These are phyloP conservation scores for Philereme transversata DNA, from an alignment of 2,888 invertebrate species.

Conservation along the genomic window DNA sequence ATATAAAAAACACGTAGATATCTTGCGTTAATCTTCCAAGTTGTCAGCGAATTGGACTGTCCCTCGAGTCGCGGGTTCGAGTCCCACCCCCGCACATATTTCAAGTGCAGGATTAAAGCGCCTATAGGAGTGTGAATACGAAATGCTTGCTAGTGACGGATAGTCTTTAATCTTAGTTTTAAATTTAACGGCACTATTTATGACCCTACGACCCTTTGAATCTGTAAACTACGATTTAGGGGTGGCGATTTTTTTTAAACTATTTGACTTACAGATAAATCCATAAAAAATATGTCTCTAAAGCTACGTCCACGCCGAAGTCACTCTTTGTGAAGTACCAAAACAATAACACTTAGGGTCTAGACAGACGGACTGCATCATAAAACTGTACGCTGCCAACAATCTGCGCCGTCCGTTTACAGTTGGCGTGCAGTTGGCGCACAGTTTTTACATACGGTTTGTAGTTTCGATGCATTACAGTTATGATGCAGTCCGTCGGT, in stretches of 20 bases:
- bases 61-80: conserved; percentile 51
- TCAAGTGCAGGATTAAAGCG: conserved; percentile 80
- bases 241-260: conserved; percentile 1
- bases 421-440: no score
- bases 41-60: conserved; percentile 66
- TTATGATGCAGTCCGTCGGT: no score
- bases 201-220: conserved; percentile 47
- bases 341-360: no score
- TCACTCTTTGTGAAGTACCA: no score
- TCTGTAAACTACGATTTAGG: conserved; percentile 35
- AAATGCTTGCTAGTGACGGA: conserved; percentile 75
- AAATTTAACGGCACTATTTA: conserved; percentile 67
- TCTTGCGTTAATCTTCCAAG: conserved; percentile 63
- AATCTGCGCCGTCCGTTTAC: no score
- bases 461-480: no score
- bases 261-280: no score
- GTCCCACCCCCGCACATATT: conserved; percentile 66
- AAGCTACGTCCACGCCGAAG: no score
- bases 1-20: conserved; percentile 56
- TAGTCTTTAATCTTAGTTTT: conserved; percentile 72
- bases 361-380: no score
- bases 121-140: conserved; percentile 75
- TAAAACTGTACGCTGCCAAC: no score
- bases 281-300: no score
- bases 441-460: no score